Conservation (phyloP, 1,140 invertebrate species). For the Arion vulgaris region DNA sequence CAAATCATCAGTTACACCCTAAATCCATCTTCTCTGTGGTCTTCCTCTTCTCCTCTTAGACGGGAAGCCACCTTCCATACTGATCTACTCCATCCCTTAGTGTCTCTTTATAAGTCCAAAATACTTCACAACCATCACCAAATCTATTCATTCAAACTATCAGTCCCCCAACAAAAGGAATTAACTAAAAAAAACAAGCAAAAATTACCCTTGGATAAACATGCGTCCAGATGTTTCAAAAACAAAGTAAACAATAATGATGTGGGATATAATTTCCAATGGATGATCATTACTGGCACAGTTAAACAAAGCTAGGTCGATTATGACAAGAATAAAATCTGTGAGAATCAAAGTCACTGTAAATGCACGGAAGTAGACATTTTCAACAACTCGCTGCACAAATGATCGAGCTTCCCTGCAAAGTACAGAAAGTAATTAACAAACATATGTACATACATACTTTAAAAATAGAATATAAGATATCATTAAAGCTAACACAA, state of each 20-base stretch:
- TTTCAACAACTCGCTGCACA: constrained; percentile 58
- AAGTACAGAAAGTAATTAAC: constrained; percentile 40
- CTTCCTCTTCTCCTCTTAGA: too few species aligned
- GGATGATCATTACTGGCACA: constrained; percentile 50
- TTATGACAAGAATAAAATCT: constrained; percentile 71
- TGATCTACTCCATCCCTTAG: too few species aligned
- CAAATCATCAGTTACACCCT: too few species aligned
- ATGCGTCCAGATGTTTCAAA: constrained; percentile 71
- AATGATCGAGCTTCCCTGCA: constrained; percentile 54
- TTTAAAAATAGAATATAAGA: too few species aligned
- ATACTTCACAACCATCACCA: too few species aligned
- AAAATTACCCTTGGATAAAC: constrained; percentile 68
- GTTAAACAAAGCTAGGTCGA: constrained; percentile 64
- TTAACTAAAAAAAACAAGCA: background rate
- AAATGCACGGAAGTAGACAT: constrained; percentile 62
- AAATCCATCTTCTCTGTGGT: too few species aligned
- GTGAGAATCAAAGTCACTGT: constrained; percentile 70
- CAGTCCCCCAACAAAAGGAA: background rate
- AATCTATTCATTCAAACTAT: too few species aligned
- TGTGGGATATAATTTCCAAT: constrained; percentile 66
- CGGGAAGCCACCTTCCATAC: too few species aligned
- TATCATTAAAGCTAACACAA: too few species aligned
- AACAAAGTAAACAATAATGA: constrained; percentile 72
- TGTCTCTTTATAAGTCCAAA: too few species aligned
- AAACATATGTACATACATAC: background rate